Percentiles rank a stretch among this genome's conserved stretches.
phyloP scores from a whole-genome alignment of 2,888 invertebrate species.

The Eledona agricola region DNA sequence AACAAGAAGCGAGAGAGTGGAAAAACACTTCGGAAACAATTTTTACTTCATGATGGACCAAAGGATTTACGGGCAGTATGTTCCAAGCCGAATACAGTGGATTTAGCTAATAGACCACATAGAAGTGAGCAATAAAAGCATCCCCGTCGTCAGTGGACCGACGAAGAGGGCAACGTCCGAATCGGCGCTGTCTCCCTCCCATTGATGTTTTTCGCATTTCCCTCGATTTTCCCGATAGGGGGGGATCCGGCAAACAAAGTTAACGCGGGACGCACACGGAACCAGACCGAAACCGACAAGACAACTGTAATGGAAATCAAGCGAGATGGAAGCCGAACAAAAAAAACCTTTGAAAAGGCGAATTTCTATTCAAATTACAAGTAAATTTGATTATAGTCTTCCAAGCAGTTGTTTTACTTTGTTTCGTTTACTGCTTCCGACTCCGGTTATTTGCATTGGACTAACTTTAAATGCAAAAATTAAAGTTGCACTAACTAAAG shows the following conservation, averaged over 20 bases:
- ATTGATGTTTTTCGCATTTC: conserved; percentile 33
- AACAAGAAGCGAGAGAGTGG: conserved; percentile 5
- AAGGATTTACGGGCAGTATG: conserved; percentile 16
- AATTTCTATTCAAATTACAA: conserved; percentile 43
- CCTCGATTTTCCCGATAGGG: conserved; percentile 19
- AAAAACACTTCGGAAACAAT: conserved; percentile 4
- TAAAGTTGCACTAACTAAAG: conserved; percentile 15
- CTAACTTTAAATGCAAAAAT: conserved; percentile 19
- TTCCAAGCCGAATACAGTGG: conserved; percentile 27
- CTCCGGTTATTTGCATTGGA: conserved; percentile 21
- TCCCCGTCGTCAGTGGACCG: conserved; percentile 36
- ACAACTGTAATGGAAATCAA: conserved; percentile 39
- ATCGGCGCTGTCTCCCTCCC: conserved; percentile 30
- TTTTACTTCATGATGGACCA: conserved; percentile 22
- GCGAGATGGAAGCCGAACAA: conserved; percentile 34
- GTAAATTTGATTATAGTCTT: conserved; percentile 42
- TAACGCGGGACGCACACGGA: conserved; percentile 27
- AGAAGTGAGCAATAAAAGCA: conserved; percentile 41
- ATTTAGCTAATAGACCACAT: conserved; percentile 38
- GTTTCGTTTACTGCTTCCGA: conserved; percentile 29
- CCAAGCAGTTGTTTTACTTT: conserved; percentile 30
- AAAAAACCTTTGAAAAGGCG: conserved; percentile 35
- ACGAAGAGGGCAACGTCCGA: conserved; percentile 40
- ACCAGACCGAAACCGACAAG: conserved; percentile 34
- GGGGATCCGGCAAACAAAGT: conserved; percentile 38